Percentiles rank a stretch among this genome's conserved stretches.
Conservation (phyloP, 1,140 invertebrate genomes). For the Apocrypta bakeri region DNA sequence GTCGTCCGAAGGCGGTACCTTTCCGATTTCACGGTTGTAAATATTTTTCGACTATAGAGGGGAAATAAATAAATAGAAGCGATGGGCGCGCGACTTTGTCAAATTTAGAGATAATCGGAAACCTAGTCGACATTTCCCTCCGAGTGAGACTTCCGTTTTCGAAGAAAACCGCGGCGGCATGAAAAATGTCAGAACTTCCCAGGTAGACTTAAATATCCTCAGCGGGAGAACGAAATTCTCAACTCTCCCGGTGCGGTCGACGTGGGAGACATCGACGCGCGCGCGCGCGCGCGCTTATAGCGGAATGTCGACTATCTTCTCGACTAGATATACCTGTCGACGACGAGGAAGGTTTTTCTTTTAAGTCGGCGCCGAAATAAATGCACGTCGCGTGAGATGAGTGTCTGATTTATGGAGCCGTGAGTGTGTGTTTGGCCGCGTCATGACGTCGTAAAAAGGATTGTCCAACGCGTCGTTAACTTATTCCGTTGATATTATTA, state of each 20-base stretch:
- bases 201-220: not conserved
- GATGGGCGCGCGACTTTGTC: too few species aligned
- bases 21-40: conserved; percentile 26
- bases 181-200: not conserved
- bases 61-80: not conserved
- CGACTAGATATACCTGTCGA: not conserved
- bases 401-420: not conserved
- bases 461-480: too few species aligned
- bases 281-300: not conserved
- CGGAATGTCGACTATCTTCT: not conserved
- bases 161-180: not conserved
- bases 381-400: not conserved
- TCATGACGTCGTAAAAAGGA: too few species aligned
- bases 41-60: not conserved
- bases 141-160: not conserved
- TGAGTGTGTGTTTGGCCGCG: not conserved
- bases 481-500: too few species aligned
- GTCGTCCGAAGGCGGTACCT: not conserved
- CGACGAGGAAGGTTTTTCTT: not conserved
- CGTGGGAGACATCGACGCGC: conserved; percentile 34
- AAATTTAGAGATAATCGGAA: not conserved
- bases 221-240: not conserved
- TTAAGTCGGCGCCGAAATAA: not conserved
- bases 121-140: too few species aligned
- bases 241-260: not conserved